These are phyloP conservation scores for Phrynosoma platyrhinos DNA, from an alignment of 2,113 vertebrate genomes.

Conservation along the genomic window DNA sequence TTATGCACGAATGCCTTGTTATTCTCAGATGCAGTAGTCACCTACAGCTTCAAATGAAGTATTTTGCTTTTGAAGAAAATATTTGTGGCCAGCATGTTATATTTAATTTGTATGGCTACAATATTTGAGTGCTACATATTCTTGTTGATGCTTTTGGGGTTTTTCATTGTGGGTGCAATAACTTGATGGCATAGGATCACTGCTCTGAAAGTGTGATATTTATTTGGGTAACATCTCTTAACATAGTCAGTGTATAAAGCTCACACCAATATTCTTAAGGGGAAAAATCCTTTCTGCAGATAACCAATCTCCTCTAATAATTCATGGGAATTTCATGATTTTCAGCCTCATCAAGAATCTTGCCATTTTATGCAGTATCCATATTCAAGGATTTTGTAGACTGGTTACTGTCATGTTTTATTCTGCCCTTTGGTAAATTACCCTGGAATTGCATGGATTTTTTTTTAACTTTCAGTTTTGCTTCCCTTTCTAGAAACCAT, in stretches of 20 bases:
- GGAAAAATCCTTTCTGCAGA: conserved; percentile 55
- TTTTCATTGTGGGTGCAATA: conserved; percentile 25
- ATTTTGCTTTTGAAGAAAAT: conserved; percentile 35
- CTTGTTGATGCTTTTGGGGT: conserved; percentile 42
- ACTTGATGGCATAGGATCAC: conserved; percentile 49
- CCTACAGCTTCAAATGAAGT: conserved; percentile 16
- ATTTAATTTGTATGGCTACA: background rate
- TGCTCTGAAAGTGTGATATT: conserved; percentile 31
- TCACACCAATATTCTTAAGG: conserved; percentile 43
- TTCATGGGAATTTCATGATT: conserved; percentile 25
- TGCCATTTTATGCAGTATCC: conserved; percentile 21
- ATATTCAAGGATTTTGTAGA: conserved; percentile 44
- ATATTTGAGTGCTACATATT: conserved; percentile 17
- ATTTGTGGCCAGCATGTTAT: conserved; percentile 10
- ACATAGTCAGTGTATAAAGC: conserved; percentile 56
- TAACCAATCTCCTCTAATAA: conserved; percentile 51
- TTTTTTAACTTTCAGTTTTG: conserved; percentile 41
- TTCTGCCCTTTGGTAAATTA: background rate
- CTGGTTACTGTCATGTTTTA: conserved; percentile 6
- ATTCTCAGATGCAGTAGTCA: conserved; percentile 1
- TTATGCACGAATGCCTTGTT: background rate
- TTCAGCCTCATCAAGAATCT: background rate
- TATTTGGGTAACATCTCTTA: conserved; percentile 41
- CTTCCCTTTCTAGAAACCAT: conserved; percentile 39
- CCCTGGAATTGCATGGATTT: conserved; percentile 45